A percentile compares a stretch with the other conserved stretches of the same genome.
phyloP scores from a whole-genome alignment of 2,888 invertebrate genomes.

The Tupiocoris notatus region DNA sequence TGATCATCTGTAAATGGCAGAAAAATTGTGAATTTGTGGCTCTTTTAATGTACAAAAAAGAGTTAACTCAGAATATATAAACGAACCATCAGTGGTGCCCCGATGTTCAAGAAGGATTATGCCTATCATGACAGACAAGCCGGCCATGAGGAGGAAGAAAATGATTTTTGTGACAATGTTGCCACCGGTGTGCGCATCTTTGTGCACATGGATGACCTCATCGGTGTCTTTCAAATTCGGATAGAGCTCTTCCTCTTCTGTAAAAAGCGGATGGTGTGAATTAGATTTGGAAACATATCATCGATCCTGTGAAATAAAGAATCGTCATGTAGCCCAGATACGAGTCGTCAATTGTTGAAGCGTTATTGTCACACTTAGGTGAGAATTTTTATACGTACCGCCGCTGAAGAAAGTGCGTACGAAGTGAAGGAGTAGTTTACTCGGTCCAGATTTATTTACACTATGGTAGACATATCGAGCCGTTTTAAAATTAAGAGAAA shows the following conservation, averaged over 20 bases:
- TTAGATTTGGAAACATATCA: conserved; percentile 9
- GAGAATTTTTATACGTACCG: too few relatives aligned
- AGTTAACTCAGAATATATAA: neutral
- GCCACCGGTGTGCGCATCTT: conserved; percentile 74
- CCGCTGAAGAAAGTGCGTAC: too few relatives aligned
- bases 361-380: too few relatives aligned
- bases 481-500: too few relatives aligned
- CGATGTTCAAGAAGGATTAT: conserved; percentile 77
- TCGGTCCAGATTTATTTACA: too few relatives aligned
- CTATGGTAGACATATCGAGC: too few relatives aligned
- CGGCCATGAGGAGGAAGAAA: conserved; percentile 72
- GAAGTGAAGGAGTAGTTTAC: too few relatives aligned
- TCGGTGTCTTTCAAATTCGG: conserved; percentile 54
- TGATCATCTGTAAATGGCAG: conserved; percentile 14
- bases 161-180: conserved; percentile 81
- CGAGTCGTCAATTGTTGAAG: too few relatives aligned
- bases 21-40: neutral
- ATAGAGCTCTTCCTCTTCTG: conserved; percentile 48
- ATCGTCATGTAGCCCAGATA: too few relatives aligned
- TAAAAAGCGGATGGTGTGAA: conserved; percentile 11
- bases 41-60: neutral
- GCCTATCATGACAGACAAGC: conserved; percentile 70
- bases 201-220: conserved; percentile 73
- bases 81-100: conserved; percentile 71
- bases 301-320: too few relatives aligned